Percentiles rank a stretch among this genome's conserved stretches.
phyloP scores from a whole-genome alignment of 2,797 vertebrate genomes.

The Aldrovandia affinis region DNA sequence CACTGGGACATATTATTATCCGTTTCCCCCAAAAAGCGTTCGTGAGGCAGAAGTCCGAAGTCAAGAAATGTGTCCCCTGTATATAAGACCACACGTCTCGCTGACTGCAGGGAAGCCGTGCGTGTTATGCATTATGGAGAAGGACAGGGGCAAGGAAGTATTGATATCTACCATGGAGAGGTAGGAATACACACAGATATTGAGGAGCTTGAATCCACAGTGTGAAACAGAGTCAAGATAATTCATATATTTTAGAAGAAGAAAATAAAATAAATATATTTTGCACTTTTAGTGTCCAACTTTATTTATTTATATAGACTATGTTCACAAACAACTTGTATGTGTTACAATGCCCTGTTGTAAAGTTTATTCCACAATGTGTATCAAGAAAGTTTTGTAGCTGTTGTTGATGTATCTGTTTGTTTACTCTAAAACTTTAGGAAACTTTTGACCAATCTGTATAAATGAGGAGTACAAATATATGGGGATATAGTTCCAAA shows the following conservation, averaged over 20 bases:
- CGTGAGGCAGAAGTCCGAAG: constrained; percentile 3
- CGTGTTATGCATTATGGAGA: constrained; percentile 14
- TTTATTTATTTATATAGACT: background rate
- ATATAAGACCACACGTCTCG: background rate
- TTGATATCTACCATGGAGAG: constrained; percentile 19
- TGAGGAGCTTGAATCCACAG: background rate
- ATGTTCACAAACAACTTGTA: background rate
- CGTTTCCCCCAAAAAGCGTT: background rate
- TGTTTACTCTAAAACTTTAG: background rate
- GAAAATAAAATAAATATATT: background rate
- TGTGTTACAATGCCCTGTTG: background rate
- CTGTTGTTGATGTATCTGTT: background rate
- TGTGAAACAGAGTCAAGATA: background rate
- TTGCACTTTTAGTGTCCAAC: background rate
- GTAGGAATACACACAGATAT: constrained; percentile 2
- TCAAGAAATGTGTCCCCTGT: background rate
- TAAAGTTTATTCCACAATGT: background rate
- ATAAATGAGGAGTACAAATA: background rate
- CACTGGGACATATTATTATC: constrained; percentile 5
- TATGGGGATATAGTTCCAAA: background rate
- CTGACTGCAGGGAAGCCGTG: constrained; percentile 11
- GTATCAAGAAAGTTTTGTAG: background rate
- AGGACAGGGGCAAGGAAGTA: constrained; percentile 8
- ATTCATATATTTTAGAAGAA: background rate
- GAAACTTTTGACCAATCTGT: background rate